A percentile compares a stretch with the other conserved stretches of the same genome.
These are phyloP conservation scores for Trogon melanurus DNA, from an alignment of 2,113 vertebrate genomes.

Conservation along the genomic window DNA sequence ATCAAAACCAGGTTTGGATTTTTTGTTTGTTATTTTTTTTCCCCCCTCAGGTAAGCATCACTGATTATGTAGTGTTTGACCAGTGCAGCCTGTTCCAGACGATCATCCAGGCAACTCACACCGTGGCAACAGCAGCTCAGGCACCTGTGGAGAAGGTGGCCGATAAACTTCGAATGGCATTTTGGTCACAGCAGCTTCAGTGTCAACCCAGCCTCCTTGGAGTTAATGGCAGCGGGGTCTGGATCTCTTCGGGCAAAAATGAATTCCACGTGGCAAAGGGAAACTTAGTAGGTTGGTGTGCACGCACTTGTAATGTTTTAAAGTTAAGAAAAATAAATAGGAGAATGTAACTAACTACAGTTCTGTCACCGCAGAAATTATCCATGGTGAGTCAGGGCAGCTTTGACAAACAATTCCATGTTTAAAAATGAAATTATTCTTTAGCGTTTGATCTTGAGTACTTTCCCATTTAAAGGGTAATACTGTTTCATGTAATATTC, in stretches of 20 bases:
- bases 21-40: background rate
- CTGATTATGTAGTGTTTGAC: constrained; percentile 96
- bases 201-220: constrained; percentile 92
- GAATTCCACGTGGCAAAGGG: constrained; percentile 94
- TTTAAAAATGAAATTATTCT: background rate
- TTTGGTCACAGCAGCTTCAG: constrained; percentile 93
- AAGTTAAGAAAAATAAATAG: background rate
- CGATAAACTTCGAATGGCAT: constrained; percentile 87
- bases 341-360: background rate
- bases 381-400: background rate
- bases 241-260: constrained; percentile 95
- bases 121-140: constrained; percentile 88
- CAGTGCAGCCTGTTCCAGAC: constrained; percentile 95
- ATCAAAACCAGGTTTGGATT: background rate
- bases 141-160: constrained; percentile 93
- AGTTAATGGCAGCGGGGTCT: constrained; percentile 86
- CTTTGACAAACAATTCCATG: background rate
- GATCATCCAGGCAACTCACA: constrained; percentile 91
- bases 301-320: background rate
- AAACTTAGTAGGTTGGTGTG: constrained; percentile 85
- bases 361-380: background rate
- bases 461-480: background rate
- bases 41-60: constrained; percentile 88
- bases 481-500: background rate
- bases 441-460: background rate